Percentiles rank a stretch among this genome's conserved stretches.
phyloP scores from a whole-genome alignment of 2,797 vertebrate species.

The Myotis myotis region DNA sequence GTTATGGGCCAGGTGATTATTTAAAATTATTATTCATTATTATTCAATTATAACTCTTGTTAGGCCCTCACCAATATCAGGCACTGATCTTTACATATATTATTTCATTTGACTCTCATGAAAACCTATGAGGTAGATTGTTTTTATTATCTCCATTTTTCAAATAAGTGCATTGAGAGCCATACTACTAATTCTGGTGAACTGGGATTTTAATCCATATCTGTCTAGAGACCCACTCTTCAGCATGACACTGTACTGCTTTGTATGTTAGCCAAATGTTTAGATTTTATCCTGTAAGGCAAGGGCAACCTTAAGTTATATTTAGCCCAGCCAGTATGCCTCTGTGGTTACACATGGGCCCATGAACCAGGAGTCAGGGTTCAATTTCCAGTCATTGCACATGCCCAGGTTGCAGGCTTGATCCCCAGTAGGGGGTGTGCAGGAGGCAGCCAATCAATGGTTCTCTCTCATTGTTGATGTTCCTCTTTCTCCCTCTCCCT shows the following conservation, averaged over 20 bases:
- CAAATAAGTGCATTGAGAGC: background rate
- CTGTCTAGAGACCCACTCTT: background rate
- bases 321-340: background rate
- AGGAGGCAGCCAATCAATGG: too few relatives aligned
- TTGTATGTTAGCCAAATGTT: background rate
- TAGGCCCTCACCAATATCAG: background rate
- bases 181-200: background rate
- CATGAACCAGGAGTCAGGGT: too few relatives aligned
- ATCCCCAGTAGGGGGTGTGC: too few relatives aligned
- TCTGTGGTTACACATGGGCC: too few relatives aligned
- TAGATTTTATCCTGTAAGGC: background rate
- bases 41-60: background rate
- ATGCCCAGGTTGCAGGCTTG: too few relatives aligned
- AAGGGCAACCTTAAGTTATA: background rate
- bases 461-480: too few relatives aligned
- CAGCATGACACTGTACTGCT: background rate
- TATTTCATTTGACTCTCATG: background rate
- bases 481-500: too few relatives aligned
- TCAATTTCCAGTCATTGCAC: too few relatives aligned
- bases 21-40: background rate
- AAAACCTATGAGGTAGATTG: background rate
- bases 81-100: background rate
- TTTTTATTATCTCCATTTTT: slow-evolving; percentile 8
- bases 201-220: background rate
- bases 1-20: background rate